Conservation (phyloP, 2,888 invertebrate genomes). For the Dromius quadrimaculatus region DNA sequence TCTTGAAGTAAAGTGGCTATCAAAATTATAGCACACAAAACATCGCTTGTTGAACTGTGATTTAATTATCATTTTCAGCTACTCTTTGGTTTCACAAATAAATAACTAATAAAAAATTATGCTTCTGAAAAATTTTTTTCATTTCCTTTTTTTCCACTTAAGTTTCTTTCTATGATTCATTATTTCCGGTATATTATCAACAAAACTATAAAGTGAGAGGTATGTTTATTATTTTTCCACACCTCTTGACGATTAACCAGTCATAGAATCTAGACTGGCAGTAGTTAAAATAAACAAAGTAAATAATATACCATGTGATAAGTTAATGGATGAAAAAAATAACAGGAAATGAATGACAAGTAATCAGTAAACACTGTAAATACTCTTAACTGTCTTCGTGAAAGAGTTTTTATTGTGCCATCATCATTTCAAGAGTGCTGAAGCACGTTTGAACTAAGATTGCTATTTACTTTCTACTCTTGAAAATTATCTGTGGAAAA, state of each 20-base stretch:
- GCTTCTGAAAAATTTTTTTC: too few relatives aligned
- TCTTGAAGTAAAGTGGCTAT: constrained; percentile 5
- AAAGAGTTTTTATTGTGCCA: too few relatives aligned
- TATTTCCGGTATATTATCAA: too few relatives aligned
- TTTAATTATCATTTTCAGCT: constrained; percentile 16
- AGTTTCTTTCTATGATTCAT: too few relatives aligned
- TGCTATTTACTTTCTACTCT: neutral
- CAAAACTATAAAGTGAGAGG: too few relatives aligned
- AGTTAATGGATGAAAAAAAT: constrained; percentile 23
- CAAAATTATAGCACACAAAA: constrained; percentile 16
- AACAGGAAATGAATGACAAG: constrained; percentile 24
- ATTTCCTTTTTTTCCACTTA: too few relatives aligned
- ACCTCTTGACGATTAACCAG: constrained; percentile 9
- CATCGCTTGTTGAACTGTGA: constrained; percentile 1
- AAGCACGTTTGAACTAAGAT: neutral
- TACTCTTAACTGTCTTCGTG: constrained; percentile 12
- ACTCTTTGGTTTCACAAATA: neutral
- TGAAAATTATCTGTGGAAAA: neutral
- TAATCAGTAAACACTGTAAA: constrained; percentile 28
- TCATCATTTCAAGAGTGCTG: too few relatives aligned
- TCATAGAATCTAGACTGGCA: constrained; percentile 10
- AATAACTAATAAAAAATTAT: too few relatives aligned
- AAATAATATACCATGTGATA: constrained; percentile 23
- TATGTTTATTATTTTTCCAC: too few relatives aligned
- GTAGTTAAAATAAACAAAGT: constrained; percentile 22